A percentile compares a stretch with the other conserved stretches of the same genome.
Conservation (phyloP, 1,140 invertebrate genomes). For the Holcopasites calliopsidis region DNA sequence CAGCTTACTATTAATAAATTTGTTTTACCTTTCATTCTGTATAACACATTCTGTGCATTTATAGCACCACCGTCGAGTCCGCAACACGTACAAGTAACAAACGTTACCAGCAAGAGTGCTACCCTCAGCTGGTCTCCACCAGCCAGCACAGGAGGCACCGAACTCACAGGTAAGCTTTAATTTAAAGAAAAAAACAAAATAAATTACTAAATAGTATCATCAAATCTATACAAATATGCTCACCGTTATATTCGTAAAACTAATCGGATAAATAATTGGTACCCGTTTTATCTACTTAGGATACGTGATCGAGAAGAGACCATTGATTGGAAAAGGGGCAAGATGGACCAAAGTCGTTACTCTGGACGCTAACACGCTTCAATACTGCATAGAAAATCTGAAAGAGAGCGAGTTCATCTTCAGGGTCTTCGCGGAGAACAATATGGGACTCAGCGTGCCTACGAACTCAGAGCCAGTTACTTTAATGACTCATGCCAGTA, state of each 20-base stretch:
- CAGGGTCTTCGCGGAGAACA: conserved; percentile 95
- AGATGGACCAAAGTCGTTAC: conserved; percentile 94
- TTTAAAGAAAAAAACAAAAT: neutral
- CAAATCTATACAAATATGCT: no score
- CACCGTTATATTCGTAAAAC: no score
- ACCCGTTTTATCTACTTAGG: no score
- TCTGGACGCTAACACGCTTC: conserved; percentile 87
- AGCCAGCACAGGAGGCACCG: conserved; percentile 89
- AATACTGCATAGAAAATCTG: conserved; percentile 92
- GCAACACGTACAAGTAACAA: conserved; percentile 87
- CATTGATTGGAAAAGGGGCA: conserved; percentile 82
- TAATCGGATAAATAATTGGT: no score
- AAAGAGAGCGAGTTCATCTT: conserved; percentile 95
- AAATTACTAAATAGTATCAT: neutral
- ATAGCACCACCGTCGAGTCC: conserved; percentile 91
- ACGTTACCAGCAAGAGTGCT: conserved; percentile 91
- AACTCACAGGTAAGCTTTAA: conserved; percentile 86
- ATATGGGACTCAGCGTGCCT: conserved; percentile 90
- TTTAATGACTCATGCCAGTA: conserved; percentile 97
- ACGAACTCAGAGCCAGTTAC: conserved; percentile 89
- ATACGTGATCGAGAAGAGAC: conserved; percentile 96
- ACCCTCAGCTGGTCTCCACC: conserved; percentile 94
- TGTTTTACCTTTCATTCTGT: neutral
- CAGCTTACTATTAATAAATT: neutral
- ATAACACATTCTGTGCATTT: conserved; percentile 11